Evolutionary conservation across 2,113 vertebrate genomes (phyloP), one percentile per base, ranked within the genome.

Genomic region (Centropus unirufus): DNA sequence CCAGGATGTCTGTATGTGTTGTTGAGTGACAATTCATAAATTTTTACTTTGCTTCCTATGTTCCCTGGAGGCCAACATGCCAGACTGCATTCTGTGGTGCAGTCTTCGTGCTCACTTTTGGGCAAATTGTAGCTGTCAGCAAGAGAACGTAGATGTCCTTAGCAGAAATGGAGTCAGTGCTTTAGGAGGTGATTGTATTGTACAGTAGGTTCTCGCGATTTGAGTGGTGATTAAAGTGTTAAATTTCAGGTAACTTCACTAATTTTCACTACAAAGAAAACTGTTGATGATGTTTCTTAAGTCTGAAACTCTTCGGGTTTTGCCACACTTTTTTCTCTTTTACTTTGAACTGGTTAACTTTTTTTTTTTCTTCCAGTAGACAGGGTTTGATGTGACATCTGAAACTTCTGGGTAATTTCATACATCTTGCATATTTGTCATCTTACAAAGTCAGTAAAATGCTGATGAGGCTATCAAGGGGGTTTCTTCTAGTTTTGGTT

Each of bases 41-140:
- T 86, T 93, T 96, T 96, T 51, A 39, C 51, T 92, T 93, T 88
- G 75, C 59, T 95, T 86, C 46, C 44, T 73, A 1, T 58, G 24
- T 77, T 88, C 68, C 90, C 83, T 88, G 75, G 57, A 88, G 85
- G 75, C 67, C 55, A 77, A 32, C 22, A 59, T 47, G 42, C 46
- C 85, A 88, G n/a, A 74, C 55, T 77, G 47, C 51, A 42, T 92
- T 94, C 83, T 85, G 46, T 59, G 76, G 22, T 58, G 70, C 36
- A 80, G 46, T 36, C 36, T 73, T 87, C 34, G 8, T 69, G 42
- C 55, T 90, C 14, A 21, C 6, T 80, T 88, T 88, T 73, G 46
- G 72, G 79, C 22, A 92, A 95, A 83, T 81, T 36, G 17, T 82
- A n/a, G 49, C 62, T 93, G 67, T 66, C 83, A 88, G 89, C 84